phyloP scores from a whole-genome alignment of 2,888 invertebrate genomes.

The Oxyteleia sp. region DNA sequence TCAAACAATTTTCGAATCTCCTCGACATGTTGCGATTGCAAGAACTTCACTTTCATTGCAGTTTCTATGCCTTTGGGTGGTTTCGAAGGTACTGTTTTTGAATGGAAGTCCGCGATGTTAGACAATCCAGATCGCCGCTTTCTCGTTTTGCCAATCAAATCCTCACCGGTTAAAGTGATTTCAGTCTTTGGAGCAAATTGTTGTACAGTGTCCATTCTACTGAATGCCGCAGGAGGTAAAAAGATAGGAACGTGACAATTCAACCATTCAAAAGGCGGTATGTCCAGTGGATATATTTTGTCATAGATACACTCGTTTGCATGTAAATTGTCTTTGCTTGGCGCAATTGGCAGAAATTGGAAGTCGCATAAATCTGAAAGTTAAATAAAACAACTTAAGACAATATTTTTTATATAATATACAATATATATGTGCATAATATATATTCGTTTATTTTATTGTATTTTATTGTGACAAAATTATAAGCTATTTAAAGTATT shows the following conservation, averaged over 20 bases:
- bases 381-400: conserved; percentile 2
- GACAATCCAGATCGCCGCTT: conserved; percentile 89
- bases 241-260: conserved; percentile 89
- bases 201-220: conserved; percentile 91
- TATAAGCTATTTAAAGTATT: no score
- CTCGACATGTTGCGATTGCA: conserved; percentile 85
- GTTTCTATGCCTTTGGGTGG: conserved; percentile 90
- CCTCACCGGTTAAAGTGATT: conserved; percentile 79
- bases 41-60: conserved; percentile 87
- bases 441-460: no score
- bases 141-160: conserved; percentile 88
- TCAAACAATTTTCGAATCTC: conserved; percentile 90
- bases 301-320: conserved; percentile 90
- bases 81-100: conserved; percentile 90
- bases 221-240: conserved; percentile 93
- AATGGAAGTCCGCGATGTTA: conserved; percentile 90
- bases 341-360: conserved; percentile 94
- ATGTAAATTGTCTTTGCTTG: conserved; percentile 85
- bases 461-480: no score
- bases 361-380: conserved; percentile 94
- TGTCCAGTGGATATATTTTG: conserved; percentile 89
- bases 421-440: no score
- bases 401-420: no score
- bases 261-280: conserved; percentile 89
- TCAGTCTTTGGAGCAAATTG: conserved; percentile 84